phyloP scores from a whole-genome alignment of 1,140 invertebrate species.

The Drosophila burlai region DNA sequence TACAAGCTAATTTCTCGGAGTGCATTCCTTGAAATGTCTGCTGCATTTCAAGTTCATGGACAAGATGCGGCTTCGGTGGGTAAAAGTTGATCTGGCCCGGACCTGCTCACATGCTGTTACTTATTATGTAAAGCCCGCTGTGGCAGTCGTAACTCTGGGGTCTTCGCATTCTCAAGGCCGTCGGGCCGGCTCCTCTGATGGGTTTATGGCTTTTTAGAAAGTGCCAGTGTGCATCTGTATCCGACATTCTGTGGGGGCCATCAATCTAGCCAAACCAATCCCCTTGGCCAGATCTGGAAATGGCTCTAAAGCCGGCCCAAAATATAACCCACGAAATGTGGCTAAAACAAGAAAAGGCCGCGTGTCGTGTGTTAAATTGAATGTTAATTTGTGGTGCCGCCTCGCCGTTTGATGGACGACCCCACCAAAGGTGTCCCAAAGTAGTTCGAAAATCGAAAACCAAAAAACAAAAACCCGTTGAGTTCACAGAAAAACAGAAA shows the following conservation, averaged over 20 bases:
- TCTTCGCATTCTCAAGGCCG: conserved; percentile 60
- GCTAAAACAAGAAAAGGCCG: conserved; percentile 22
- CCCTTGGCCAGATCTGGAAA: conserved; percentile 1
- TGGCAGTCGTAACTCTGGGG: conserved; percentile 43
- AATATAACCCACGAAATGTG: conserved; percentile 13
- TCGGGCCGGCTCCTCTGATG: conserved; percentile 14
- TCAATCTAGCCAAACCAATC: conserved; percentile 10
- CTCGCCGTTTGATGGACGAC: conserved; percentile 31
- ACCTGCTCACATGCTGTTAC: conserved; percentile 21
- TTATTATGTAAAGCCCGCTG: conserved; percentile 71
- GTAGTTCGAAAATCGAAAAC: conserved; percentile 32
- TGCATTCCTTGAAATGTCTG: conserved; percentile 12
- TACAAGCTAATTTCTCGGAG: not conserved
- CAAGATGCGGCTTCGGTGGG: conserved; percentile 30
- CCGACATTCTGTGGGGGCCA: conserved; percentile 34
- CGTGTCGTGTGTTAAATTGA: conserved; percentile 49
- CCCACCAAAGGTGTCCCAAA: conserved; percentile 50
- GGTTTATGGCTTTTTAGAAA: conserved; percentile 70
- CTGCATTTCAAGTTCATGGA: conserved; percentile 63
- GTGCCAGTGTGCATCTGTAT: conserved; percentile 30
- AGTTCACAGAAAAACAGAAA: conserved; percentile 27
- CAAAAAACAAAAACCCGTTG: conserved; percentile 36
- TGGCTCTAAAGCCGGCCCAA: conserved; percentile 5
- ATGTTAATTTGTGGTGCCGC: conserved; percentile 47
- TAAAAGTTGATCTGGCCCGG: conserved; percentile 71